phyloP scores from a whole-genome alignment of 2,113 vertebrate genomes.

The Nothobranchius furzeri region DNA sequence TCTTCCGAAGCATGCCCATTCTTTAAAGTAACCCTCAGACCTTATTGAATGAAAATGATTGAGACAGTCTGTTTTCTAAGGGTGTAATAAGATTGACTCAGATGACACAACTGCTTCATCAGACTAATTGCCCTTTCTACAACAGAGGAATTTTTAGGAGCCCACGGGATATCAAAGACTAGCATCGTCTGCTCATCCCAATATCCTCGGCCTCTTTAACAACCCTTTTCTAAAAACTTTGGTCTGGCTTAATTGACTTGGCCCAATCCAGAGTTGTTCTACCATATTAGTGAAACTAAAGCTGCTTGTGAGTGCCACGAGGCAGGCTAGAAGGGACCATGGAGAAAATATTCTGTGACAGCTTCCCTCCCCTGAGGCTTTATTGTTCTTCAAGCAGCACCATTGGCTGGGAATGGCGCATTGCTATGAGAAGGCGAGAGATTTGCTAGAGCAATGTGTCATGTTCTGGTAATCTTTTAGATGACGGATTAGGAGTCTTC shows the following conservation, averaged over 20 bases:
- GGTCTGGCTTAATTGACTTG: constrained; percentile 65
- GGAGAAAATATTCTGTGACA: constrained; percentile 49
- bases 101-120: constrained; percentile 52
- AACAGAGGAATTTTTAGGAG: constrained; percentile 47
- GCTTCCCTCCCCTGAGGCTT: constrained; percentile 43
- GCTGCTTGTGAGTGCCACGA: constrained; percentile 60
- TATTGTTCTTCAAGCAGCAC: constrained; percentile 53
- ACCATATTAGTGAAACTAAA: constrained; percentile 48
- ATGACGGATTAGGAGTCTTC: constrained; percentile 72
- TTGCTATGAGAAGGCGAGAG: constrained; percentile 74
- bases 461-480: constrained; percentile 73
- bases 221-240: constrained; percentile 48
- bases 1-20: background rate
- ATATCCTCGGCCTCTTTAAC: constrained; percentile 45
- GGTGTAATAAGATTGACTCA: constrained; percentile 51
- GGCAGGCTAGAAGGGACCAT: constrained; percentile 33
- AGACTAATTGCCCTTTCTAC: constrained; percentile 57
- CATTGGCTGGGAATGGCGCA: constrained; percentile 58
- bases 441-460: constrained; percentile 69
- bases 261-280: constrained; percentile 42
- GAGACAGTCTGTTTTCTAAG: constrained; percentile 51
- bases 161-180: constrained; percentile 60
- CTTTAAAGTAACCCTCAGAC: constrained; percentile 24
- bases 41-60: constrained; percentile 36
- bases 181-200: constrained; percentile 42